These are phyloP conservation scores for Yponomeuta cagnagella DNA, from an alignment of 2,888 invertebrate species.

Conservation along the genomic window DNA sequence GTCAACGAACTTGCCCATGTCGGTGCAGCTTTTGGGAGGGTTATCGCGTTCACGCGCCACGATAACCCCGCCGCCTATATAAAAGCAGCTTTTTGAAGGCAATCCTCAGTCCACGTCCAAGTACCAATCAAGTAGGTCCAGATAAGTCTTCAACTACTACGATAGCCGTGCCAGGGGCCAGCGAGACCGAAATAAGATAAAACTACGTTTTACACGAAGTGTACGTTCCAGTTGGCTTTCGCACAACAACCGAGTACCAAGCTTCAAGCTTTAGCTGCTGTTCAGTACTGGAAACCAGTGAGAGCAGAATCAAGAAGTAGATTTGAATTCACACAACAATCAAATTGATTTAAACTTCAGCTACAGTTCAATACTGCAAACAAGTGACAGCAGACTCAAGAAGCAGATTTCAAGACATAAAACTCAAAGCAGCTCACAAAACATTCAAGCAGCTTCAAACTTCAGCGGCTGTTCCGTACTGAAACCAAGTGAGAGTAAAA, in stretches of 20 bases:
- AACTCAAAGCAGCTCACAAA: too few species aligned
- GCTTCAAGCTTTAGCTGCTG: too few species aligned
- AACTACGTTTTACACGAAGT: neutral
- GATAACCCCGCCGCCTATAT: constrained; percentile 63
- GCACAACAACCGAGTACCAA: too few species aligned
- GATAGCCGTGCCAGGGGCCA: neutral
- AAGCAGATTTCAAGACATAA: too few species aligned
- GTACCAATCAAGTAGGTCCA: constrained; percentile 25
- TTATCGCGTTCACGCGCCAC: constrained; percentile 61
- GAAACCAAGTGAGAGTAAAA: neutral
- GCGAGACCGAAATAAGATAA: neutral
- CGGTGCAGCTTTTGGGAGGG: constrained; percentile 45
- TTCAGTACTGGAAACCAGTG: too few species aligned
- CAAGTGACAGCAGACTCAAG: too few species aligned
- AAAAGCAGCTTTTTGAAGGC: constrained; percentile 35
- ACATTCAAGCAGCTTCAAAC: neutral
- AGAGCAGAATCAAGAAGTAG: too few species aligned
- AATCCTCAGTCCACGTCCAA: constrained; percentile 51
- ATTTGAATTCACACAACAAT: too few species aligned
- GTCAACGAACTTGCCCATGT: constrained; percentile 63
- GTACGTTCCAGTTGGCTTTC: neutral
- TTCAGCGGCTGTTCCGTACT: neutral
- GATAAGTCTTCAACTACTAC: neutral
- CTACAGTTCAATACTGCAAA: too few species aligned
- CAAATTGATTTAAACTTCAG: too few species aligned